Conservation (phyloP, 2,888 invertebrate genomes). For the Lamproptera curius region DNA sequence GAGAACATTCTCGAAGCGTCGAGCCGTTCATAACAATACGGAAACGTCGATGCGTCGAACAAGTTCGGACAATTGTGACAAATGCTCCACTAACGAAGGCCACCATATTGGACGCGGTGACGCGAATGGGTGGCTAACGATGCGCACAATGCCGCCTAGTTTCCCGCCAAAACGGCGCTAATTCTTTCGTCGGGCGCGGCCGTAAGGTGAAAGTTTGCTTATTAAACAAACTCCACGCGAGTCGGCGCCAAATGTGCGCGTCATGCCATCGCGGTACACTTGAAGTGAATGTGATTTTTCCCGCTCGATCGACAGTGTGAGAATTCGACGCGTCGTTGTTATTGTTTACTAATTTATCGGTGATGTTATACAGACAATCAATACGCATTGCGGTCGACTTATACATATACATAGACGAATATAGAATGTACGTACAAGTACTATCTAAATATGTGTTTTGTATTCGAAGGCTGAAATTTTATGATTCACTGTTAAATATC, state of each 20-base stretch:
- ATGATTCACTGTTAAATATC: too few relatives aligned
- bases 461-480: too few relatives aligned
- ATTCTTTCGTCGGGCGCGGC: conserved; percentile 39
- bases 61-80: conserved; percentile 65
- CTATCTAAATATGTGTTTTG: too few relatives aligned
- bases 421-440: too few relatives aligned
- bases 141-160: conserved; percentile 30
- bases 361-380: conserved; percentile 10
- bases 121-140: conserved; percentile 60
- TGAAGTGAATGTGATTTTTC: conserved; percentile 14
- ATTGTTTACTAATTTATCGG: background rate
- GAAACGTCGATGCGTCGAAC: conserved; percentile 57
- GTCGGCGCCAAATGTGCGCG: conserved; percentile 19
- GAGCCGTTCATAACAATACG: conserved; percentile 50
- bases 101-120: conserved; percentile 51
- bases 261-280: conserved; percentile 7
- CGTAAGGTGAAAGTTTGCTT: conserved; percentile 45
- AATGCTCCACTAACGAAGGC: conserved; percentile 66
- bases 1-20: background rate
- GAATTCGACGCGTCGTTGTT: conserved; percentile 2
- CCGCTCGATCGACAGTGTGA: too few relatives aligned
- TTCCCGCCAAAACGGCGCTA: conserved; percentile 49
- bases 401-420: too few relatives aligned
- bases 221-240: conserved; percentile 33
- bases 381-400: conserved; percentile 2